A percentile compares a stretch with the other conserved stretches of the same genome.
phyloP scores from a whole-genome alignment of 1,140 invertebrate species.

The Drosophila lini region DNA sequence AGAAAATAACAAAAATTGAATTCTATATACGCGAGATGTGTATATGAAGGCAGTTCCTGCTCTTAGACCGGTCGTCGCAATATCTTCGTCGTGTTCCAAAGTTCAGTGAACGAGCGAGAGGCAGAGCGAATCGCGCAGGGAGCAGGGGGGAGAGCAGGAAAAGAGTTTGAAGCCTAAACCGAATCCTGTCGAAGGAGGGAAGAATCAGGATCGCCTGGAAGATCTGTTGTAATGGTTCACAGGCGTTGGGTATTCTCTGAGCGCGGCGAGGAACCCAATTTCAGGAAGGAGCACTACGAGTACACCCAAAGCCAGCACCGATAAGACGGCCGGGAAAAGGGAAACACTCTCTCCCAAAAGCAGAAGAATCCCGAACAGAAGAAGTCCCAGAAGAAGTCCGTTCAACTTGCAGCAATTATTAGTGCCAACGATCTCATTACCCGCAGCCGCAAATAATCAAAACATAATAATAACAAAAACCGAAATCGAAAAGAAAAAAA shows the following conservation, averaged over 20 bases:
- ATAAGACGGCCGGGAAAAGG: slow-evolving; percentile 4
- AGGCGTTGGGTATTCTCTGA: slow-evolving; percentile 41
- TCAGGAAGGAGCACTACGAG: slow-evolving; percentile 59
- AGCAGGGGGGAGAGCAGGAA: too few species aligned
- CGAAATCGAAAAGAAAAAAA: slow-evolving; percentile 10
- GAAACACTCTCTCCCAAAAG: not conserved
- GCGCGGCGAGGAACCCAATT: slow-evolving; percentile 56
- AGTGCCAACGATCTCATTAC: slow-evolving; percentile 43
- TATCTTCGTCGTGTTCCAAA: slow-evolving; percentile 34
- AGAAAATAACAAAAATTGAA: slow-evolving; percentile 41
- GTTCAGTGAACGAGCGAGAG: slow-evolving; percentile 26
- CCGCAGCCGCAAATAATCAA: slow-evolving; percentile 29
- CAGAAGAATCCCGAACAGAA: slow-evolving; percentile 5
- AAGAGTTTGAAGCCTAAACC: not conserved
- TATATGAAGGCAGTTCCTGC: slow-evolving; percentile 48
- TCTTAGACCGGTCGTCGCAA: slow-evolving; percentile 44
- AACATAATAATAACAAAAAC: slow-evolving; percentile 24
- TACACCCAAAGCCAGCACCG: slow-evolving; percentile 73
- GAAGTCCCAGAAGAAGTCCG: slow-evolving; percentile 46
- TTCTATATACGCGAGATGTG: slow-evolving; percentile 38
- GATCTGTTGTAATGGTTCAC: slow-evolving; percentile 67
- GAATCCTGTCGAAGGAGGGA: slow-evolving; percentile 17
- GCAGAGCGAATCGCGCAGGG: not conserved
- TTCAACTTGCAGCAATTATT: slow-evolving; percentile 63
- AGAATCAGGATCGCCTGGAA: slow-evolving; percentile 12